Evolutionary conservation across 1,140 invertebrate species (phyloP).

Genomic region (Nephila pilipes): DNA sequence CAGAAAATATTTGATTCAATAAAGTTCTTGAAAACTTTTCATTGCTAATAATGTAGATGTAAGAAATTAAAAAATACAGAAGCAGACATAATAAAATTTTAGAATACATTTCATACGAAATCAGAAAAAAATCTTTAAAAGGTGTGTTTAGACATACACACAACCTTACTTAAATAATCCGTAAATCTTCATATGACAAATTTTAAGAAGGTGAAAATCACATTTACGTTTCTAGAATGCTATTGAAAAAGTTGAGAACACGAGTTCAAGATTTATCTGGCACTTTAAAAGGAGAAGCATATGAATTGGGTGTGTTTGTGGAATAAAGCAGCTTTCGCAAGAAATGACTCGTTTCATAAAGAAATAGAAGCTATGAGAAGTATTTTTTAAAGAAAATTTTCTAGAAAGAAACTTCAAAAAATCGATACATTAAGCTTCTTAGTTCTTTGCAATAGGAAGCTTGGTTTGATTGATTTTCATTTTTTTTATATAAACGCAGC

Average conservation of each 20-base stretch:
- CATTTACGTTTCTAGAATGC: background rate
- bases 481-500: background rate
- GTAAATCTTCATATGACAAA: background rate
- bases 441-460: background rate
- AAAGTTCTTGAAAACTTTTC: no score
- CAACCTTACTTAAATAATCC: background rate
- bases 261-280: background rate
- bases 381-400: background rate
- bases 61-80: no score
- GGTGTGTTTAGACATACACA: no score
- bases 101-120: no score
- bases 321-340: background rate
- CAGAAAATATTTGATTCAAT: no score
- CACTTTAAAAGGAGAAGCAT: background rate
- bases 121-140: no score
- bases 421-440: background rate
- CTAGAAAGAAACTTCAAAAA: background rate
- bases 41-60: no score
- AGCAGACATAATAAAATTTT: no score
- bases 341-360: background rate
- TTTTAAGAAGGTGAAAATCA: background rate
- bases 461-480: conserved; percentile 6
- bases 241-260: background rate
- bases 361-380: background rate
- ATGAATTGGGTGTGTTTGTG: background rate